Conservation (phyloP, 2,113 vertebrate genomes). For the Emberiza fucata region DNA sequence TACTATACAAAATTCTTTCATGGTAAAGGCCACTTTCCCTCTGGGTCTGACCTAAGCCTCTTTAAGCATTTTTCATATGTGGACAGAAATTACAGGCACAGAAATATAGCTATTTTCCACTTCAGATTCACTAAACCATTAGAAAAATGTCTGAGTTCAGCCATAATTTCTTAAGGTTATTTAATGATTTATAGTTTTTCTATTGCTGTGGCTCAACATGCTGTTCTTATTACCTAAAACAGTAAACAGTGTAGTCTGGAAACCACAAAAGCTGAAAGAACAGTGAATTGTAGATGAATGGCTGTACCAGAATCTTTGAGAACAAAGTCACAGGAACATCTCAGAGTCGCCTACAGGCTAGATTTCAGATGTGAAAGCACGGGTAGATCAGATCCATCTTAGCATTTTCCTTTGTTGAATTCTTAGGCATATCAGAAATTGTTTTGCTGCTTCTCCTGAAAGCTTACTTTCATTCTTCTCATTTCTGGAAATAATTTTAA, state of each 20-base stretch:
- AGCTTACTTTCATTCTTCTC: not conserved
- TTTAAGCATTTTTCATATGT: not conserved
- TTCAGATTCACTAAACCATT: not conserved
- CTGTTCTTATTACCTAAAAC: not conserved
- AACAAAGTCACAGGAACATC: not conserved
- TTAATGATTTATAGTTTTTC: not conserved
- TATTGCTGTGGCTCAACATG: not conserved
- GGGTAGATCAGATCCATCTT: not conserved
- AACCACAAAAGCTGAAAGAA: conserved; percentile 3
- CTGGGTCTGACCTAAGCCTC: not conserved
- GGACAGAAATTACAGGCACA: not conserved
- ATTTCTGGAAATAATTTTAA: not conserved
- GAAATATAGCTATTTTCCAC: not conserved
- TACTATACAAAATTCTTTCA: conserved; percentile 21
- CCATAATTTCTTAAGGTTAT: not conserved
- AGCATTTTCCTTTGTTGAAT: not conserved
- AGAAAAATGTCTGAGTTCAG: conserved; percentile 19
- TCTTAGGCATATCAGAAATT: not conserved
- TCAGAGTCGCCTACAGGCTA: not conserved
- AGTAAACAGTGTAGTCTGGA: not conserved
- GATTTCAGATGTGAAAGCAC: not conserved
- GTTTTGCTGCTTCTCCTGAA: not conserved
- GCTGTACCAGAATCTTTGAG: not conserved
- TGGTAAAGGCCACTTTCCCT: conserved; percentile 5
- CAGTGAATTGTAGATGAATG: not conserved